Conservation (phyloP, 1,140 invertebrate genomes). For the Drosophila guanche region DNA sequence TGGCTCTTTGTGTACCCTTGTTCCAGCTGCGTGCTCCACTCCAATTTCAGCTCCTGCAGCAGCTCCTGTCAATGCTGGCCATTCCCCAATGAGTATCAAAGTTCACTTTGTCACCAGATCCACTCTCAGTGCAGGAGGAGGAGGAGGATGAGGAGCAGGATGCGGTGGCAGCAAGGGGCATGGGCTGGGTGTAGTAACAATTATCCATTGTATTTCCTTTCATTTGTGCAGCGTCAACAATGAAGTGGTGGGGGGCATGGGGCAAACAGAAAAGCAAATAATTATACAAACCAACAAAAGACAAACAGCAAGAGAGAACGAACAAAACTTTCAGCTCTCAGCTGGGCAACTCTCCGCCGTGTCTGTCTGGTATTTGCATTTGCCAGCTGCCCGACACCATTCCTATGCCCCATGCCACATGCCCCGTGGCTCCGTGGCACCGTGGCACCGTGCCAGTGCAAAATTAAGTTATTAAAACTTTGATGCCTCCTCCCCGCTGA, state of each 20-base stretch:
- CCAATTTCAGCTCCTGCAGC: conserved; percentile 9
- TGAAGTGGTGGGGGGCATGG: neutral
- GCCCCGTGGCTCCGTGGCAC: no score
- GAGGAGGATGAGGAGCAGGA: neutral
- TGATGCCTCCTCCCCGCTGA: conserved; percentile 20
- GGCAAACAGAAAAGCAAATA: conserved; percentile 44
- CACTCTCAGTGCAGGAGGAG: conserved; percentile 16
- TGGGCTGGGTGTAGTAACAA: conserved; percentile 8
- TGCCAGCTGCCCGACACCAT: neutral
- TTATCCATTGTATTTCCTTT: conserved; percentile 58
- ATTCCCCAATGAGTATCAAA: conserved; percentile 30
- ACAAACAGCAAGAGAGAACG: conserved; percentile 21
- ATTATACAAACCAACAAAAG: conserved; percentile 34
- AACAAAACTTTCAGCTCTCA: conserved; percentile 18
- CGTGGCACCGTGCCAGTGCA: neutral
- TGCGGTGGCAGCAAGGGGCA: no score
- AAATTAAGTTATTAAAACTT: conserved; percentile 68
- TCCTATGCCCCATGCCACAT: no score
- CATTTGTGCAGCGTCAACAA: conserved; percentile 49
- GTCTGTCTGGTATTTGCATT: conserved; percentile 26
- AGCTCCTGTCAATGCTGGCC: neutral
- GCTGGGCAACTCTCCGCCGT: conserved; percentile 1
- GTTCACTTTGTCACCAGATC: conserved; percentile 27
- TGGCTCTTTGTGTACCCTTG: no score
- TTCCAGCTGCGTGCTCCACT: neutral